Conservation (phyloP, 35 echinoderm and acorn worm genomes). For the Chiridota heheva region DNA sequence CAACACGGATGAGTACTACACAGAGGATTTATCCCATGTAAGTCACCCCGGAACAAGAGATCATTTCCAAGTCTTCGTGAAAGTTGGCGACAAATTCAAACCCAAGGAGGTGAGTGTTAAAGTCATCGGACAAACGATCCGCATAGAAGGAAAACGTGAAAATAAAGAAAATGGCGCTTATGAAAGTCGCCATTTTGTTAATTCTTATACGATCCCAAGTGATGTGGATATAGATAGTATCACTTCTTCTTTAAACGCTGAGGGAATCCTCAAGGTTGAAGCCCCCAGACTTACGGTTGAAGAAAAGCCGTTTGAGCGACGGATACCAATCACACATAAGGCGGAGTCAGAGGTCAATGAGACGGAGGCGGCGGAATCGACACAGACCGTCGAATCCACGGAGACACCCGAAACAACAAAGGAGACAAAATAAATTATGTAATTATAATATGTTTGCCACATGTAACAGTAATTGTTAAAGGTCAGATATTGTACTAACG, state of each 20-base stretch:
- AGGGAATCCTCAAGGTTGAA: conserved; percentile 37
- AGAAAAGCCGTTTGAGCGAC: background rate
- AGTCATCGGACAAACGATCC: conserved; percentile 2
- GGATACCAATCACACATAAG: conserved; percentile 19
- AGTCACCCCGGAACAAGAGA: background rate
- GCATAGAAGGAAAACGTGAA: conserved; percentile 39
- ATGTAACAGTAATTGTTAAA: no score
- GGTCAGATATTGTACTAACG: no score
- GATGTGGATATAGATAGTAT: conserved; percentile 33
- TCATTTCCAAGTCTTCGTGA: conserved; percentile 28
- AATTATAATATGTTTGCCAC: no score
- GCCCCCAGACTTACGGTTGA: background rate
- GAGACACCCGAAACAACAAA: no score
- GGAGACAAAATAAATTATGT: no score
- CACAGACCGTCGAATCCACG: no score
- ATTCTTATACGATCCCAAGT: conserved; percentile 18
- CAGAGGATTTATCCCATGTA: background rate
- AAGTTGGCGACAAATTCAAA: conserved; percentile 19
- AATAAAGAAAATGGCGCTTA: conserved; percentile 7
- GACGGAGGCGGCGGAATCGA: background rate
- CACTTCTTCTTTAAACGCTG: conserved; percentile 1
- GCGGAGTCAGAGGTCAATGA: background rate
- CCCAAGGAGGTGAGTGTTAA: conserved; percentile 25
- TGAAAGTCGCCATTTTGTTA: background rate
- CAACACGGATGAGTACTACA: background rate